Percentiles rank a stretch among this genome's conserved stretches.
Evolutionary conservation across 2,113 vertebrate species (phyloP).

Genomic region (Oreochromis tanganicae): DNA sequence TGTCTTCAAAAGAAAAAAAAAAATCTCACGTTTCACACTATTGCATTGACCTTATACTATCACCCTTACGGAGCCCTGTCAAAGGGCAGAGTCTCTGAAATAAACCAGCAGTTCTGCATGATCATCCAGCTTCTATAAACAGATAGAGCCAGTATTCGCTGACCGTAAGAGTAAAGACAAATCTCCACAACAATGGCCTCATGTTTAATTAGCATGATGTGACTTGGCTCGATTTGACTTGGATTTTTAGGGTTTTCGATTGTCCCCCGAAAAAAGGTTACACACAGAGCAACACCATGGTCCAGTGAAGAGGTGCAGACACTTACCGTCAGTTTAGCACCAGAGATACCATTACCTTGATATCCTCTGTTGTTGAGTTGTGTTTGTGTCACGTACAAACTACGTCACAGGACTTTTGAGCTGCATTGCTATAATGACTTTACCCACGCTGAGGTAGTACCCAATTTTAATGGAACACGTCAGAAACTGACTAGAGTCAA

Average conservation of each 20-base stretch:
- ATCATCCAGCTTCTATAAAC: not conserved
- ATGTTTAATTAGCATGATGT: not conserved
- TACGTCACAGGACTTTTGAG: not conserved
- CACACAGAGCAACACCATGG: not conserved
- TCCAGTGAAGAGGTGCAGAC: accelerated
- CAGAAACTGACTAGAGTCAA: accelerated
- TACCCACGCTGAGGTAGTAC: not conserved
- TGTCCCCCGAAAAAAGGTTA: not conserved
- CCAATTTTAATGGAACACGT: not conserved
- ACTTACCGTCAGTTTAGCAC: not conserved
- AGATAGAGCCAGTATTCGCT: no score
- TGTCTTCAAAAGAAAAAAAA: not conserved
- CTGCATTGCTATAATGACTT: not conserved
- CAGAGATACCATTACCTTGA: not conserved
- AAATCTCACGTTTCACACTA: not conserved
- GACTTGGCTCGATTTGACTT: not conserved
- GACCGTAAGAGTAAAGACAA: not conserved
- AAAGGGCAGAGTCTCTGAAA: not conserved
- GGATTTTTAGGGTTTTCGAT: not conserved
- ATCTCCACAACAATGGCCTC: not conserved
- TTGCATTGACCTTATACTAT: not conserved
- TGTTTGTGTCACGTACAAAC: not conserved
- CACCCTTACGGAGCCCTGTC: not conserved
- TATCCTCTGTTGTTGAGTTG: not conserved
- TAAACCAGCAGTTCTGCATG: not conserved